These are phyloP conservation scores for Ctenopoma kingsleyae DNA, from an alignment of 2,797 vertebrate species.

Conservation along the genomic window DNA sequence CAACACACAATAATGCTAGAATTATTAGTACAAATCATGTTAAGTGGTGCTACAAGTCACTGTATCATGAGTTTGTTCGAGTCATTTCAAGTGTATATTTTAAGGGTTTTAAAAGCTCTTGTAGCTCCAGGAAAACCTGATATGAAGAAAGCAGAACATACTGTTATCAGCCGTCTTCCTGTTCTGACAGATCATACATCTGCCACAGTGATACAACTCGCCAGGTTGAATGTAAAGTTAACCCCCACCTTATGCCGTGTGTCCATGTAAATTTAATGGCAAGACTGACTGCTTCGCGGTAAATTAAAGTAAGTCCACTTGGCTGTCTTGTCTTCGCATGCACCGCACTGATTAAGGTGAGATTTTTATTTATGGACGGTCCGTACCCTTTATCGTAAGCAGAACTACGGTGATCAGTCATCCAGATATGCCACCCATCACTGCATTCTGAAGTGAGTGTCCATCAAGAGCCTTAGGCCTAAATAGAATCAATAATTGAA, in stretches of 20 bases:
- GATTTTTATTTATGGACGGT: conserved; percentile 65
- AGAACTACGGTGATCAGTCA: conserved; percentile 67
- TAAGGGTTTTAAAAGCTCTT: not conserved
- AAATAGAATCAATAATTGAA: conserved; percentile 80
- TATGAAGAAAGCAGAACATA: not conserved
- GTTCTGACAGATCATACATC: conserved; percentile 14
- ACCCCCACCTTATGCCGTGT: conserved; percentile 14
- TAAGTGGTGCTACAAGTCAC: not conserved
- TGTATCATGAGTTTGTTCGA: not conserved
- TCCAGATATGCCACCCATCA: conserved; percentile 72
- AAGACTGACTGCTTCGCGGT: conserved; percentile 58
- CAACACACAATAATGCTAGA: too few species aligned
- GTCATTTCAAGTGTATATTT: not conserved
- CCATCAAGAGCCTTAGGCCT: conserved; percentile 65
- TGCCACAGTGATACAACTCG: conserved; percentile 7
- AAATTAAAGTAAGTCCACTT: conserved; percentile 57
- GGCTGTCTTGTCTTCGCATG: conserved; percentile 52
- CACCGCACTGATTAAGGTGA: conserved; percentile 41
- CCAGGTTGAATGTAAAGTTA: conserved; percentile 33
- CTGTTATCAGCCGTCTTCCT: not conserved
- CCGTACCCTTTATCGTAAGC: conserved; percentile 65
- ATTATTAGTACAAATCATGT: not conserved
- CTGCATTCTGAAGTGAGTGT: conserved; percentile 58
- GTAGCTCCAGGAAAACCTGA: not conserved
- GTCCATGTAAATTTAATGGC: conserved; percentile 71